These are phyloP conservation scores for Acanthisitta chloris DNA, from an alignment of 2,113 vertebrate species.

Conservation along the genomic window DNA sequence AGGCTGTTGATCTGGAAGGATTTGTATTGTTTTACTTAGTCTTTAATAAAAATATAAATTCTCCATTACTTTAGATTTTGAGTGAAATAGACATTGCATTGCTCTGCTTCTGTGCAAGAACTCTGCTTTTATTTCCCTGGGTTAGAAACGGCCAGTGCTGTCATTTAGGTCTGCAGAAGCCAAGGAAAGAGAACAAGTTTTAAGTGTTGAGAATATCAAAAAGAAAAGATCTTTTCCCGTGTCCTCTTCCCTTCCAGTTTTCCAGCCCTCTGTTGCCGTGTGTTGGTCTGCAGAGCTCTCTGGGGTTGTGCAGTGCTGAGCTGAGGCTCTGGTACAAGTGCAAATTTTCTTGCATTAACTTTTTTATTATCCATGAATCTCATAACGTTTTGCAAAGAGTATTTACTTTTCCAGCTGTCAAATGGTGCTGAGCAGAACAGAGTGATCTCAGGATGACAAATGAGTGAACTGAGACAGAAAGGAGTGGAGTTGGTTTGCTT, in stretches of 20 bases:
- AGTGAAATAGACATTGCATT: not conserved
- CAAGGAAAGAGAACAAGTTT: not conserved
- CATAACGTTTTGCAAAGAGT: not conserved
- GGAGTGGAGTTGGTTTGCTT: not conserved
- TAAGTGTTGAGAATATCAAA: not conserved
- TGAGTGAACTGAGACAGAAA: not conserved
- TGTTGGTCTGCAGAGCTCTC: not conserved
- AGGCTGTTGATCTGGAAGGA: not conserved
- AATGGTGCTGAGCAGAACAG: not conserved
- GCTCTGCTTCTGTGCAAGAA: not conserved
- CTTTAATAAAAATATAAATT: not conserved
- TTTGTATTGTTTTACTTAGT: not conserved
- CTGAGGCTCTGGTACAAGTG: not conserved
- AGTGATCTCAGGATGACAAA: not conserved
- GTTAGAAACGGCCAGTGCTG: not conserved
- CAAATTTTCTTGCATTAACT: not conserved
- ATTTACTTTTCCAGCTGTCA: not conserved
- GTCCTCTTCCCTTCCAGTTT: not conserved
- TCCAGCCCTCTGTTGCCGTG: not conserved
- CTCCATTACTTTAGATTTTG: not conserved
- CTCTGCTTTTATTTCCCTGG: not conserved
- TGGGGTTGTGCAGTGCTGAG: not conserved
- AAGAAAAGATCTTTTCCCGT: not conserved
- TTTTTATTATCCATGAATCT: slow-evolving; percentile 8
- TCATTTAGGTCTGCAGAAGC: not conserved